Evolutionary conservation across 2,888 invertebrate genomes (phyloP).

Genomic region (Argyresthia albistria): DNA sequence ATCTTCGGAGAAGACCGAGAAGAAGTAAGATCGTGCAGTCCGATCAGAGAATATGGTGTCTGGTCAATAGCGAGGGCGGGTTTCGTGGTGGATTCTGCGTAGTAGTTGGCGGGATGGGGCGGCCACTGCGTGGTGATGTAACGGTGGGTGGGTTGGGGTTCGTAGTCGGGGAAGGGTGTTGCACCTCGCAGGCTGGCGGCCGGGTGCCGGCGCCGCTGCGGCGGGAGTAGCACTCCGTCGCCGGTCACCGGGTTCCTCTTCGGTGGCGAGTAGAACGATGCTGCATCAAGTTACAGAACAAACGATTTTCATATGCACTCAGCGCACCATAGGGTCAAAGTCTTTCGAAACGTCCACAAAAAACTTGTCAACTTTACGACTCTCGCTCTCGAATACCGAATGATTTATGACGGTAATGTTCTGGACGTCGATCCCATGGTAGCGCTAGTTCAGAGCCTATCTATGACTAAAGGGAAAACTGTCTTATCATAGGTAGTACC

Average conservation of each 20-base stretch:
- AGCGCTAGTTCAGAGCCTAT: background rate
- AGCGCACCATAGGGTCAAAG: background rate
- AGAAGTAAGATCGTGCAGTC: slow-evolving; percentile 48
- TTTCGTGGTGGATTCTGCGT: slow-evolving; percentile 50
- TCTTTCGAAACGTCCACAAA: background rate
- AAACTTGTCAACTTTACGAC: background rate
- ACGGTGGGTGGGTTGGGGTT: slow-evolving; percentile 54
- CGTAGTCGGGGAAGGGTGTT: slow-evolving; percentile 40
- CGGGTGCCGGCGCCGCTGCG: slow-evolving; percentile 61
- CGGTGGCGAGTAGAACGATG: slow-evolving; percentile 41
- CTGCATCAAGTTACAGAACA: slow-evolving; percentile 62
- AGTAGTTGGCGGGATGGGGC: slow-evolving; percentile 53
- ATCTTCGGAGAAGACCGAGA: slow-evolving; percentile 35
- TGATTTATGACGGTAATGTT: background rate
- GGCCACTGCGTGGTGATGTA: slow-evolving; percentile 54
- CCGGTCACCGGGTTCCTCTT: slow-evolving; percentile 77
- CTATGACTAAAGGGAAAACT: background rate
- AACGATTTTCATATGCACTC: slow-evolving; percentile 53
- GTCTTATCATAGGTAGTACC: no score
- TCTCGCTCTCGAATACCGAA: no score
- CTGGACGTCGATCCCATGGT: background rate
- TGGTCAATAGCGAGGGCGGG: slow-evolving; percentile 30
- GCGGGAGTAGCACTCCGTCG: slow-evolving; percentile 71
- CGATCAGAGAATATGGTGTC: slow-evolving; percentile 54
- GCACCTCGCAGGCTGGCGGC: slow-evolving; percentile 66